Conservation (phyloP, 2,113 vertebrate species). For the Cynopterus brachyotis region DNA sequence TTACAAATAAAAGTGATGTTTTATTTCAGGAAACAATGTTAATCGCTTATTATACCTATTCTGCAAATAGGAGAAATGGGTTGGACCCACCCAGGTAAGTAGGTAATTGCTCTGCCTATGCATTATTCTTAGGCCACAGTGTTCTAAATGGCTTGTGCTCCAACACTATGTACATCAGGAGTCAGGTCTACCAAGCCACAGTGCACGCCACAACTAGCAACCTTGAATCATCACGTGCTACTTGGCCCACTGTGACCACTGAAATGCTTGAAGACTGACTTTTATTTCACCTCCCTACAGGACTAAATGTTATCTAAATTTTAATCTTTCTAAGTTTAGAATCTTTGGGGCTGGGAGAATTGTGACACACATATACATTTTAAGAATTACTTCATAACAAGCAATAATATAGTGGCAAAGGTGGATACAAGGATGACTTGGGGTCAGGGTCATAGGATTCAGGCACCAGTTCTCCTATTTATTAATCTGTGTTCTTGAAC, state of each 20-base stretch:
- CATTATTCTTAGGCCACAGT: fast-evolving
- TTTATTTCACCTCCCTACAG: background rate
- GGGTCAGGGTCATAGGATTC: background rate
- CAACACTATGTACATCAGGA: background rate
- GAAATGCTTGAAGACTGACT: background rate
- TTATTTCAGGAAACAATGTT: background rate
- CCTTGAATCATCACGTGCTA: fast-evolving
- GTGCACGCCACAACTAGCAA: fast-evolving
- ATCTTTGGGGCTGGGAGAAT: background rate
- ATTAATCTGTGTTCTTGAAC: background rate
- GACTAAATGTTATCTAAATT: background rate
- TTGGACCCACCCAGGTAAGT: background rate
- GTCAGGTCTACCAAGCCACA: background rate
- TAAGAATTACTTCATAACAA: background rate
- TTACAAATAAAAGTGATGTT: background rate
- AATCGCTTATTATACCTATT: background rate
- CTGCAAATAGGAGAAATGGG: background rate
- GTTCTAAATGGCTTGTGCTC: background rate
- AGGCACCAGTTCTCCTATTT: background rate
- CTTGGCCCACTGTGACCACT: background rate
- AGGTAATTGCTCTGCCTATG: background rate
- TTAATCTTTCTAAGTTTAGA: background rate
- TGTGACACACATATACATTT: background rate
- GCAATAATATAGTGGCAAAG: background rate
- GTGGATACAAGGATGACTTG: background rate